Conservation (phyloP, 2,888 invertebrate species). For the Onthophagus sagittarius region DNA sequence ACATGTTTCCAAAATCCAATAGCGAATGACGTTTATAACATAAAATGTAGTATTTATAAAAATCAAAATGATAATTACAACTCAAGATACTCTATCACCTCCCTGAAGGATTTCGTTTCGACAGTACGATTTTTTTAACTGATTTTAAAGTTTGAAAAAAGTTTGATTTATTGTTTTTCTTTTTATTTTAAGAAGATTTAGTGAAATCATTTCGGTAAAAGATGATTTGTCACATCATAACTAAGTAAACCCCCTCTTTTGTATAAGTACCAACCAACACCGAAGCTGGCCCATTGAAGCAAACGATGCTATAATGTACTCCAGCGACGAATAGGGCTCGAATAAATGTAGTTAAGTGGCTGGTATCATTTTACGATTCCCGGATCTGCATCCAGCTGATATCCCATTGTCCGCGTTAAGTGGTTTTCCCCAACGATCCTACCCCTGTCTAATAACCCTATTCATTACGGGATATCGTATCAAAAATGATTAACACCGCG, state of each 20-base stretch:
- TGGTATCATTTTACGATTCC: constrained; percentile 47
- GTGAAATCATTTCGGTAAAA: too few species aligned
- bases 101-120: too few species aligned
- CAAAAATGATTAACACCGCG: background rate
- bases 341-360: constrained; percentile 47
- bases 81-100: too few species aligned
- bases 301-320: constrained; percentile 3
- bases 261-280: constrained; percentile 27
- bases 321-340: constrained; percentile 34
- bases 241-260: constrained; percentile 32
- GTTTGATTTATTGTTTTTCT: too few species aligned
- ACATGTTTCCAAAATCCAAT: too few species aligned
- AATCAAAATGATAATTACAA: too few species aligned
- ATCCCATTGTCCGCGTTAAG: constrained; percentile 42
- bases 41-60: too few species aligned
- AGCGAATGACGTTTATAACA: too few species aligned
- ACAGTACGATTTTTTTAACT: too few species aligned
- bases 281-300: constrained; percentile 28
- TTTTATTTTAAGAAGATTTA: too few species aligned
- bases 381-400: constrained; percentile 39
- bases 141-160: too few species aligned
- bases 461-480: background rate
- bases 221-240: too few species aligned
- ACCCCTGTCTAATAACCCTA: background rate
- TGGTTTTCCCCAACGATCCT: constrained; percentile 29